A percentile compares a stretch with the other conserved stretches of the same genome.
Evolutionary conservation across 2,888 invertebrate species (phyloP).

Genomic region (Drosophila quasianomalipes): DNA sequence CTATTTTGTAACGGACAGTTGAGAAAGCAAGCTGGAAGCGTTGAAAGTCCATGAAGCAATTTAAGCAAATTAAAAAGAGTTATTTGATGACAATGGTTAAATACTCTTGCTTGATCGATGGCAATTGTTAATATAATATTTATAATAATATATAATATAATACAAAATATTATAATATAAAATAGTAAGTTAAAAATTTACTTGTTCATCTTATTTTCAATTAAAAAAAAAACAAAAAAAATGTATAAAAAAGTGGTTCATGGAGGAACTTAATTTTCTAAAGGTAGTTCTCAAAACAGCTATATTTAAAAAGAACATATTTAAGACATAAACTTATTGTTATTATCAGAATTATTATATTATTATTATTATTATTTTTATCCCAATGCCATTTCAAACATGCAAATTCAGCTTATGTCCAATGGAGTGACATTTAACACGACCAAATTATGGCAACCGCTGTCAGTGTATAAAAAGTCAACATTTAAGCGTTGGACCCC

Average conservation of each 20-base stretch:
- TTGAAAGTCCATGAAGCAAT: slow-evolving; percentile 8
- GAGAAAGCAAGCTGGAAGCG: slow-evolving; percentile 1
- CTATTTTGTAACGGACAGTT: slow-evolving; percentile 72
- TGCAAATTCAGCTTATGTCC: not conserved
- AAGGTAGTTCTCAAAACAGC: not conserved
- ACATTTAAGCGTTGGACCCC: slow-evolving; percentile 5
- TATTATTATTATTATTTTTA: not conserved
- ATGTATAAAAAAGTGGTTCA: not conserved
- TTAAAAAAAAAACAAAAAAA: too few species aligned
- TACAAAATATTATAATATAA: too few species aligned
- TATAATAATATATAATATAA: not conserved
- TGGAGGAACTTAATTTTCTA: not conserved
- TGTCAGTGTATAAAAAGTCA: not conserved
- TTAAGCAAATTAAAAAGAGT: not conserved
- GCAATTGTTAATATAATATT: not conserved
- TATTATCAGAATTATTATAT: not conserved
- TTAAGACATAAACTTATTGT: not conserved
- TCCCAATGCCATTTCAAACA: too few species aligned
- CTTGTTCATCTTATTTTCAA: too few species aligned
- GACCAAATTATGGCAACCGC: not conserved
- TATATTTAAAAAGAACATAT: not conserved
- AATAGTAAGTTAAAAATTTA: not conserved
- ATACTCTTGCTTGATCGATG: not conserved
- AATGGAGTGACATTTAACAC: not conserved
- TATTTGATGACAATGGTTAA: not conserved